phyloP scores from a whole-genome alignment of 2,113 vertebrate genomes.

The Pholis gunnellus region DNA sequence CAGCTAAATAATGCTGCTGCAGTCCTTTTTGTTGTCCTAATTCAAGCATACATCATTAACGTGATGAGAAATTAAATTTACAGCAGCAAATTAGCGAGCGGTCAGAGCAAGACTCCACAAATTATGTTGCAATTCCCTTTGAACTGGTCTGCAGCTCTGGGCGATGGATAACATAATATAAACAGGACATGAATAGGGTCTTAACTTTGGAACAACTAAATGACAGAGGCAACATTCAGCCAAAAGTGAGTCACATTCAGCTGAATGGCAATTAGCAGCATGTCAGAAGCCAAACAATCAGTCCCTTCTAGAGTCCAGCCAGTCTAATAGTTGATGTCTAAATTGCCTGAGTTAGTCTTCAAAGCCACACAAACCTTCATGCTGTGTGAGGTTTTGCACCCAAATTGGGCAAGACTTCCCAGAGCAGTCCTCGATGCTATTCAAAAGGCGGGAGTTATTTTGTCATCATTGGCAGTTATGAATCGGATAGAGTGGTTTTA shows the following conservation, averaged over 20 bases:
- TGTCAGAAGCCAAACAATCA: constrained; percentile 1
- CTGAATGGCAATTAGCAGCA: constrained; percentile 12
- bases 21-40: constrained; percentile 25
- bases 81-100: constrained; percentile 33
- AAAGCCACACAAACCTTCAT: background rate
- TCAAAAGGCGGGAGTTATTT: background rate
- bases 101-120: constrained; percentile 12
- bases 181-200: constrained; percentile 11
- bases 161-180: constrained; percentile 20
- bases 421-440: background rate
- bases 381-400: background rate
- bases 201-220: constrained; percentile 30
- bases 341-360: background rate
- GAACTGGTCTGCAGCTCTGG: constrained; percentile 27
- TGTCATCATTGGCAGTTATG: background rate
- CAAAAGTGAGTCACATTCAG: constrained; percentile 12
- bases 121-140: constrained; percentile 38
- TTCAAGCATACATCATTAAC: constrained; percentile 29
- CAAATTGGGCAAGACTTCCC: background rate
- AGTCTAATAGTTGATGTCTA: background rate
- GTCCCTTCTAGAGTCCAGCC: background rate
- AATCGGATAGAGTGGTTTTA: background rate
- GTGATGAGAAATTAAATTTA: constrained; percentile 3
- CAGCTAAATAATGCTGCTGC: constrained; percentile 15
- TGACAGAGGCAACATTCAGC: constrained; percentile 20